Percentiles rank a stretch among this genome's conserved stretches.
These are phyloP conservation scores for Cantharis rustica DNA, from an alignment of 2,888 invertebrate species.

Conservation along the genomic window DNA sequence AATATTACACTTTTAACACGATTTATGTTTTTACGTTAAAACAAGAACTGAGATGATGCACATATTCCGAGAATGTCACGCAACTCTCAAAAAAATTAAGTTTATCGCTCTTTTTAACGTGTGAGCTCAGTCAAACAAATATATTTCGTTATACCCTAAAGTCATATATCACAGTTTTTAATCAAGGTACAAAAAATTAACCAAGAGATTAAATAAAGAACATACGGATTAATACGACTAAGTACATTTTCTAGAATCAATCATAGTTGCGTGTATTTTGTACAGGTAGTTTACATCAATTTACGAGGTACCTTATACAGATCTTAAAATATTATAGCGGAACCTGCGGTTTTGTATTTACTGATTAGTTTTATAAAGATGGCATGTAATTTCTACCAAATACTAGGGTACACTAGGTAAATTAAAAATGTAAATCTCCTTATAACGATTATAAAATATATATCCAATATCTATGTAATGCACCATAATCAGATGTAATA, in stretches of 20 bases:
- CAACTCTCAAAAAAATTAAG: neutral
- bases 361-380: neutral
- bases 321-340: neutral
- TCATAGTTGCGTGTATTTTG: neutral
- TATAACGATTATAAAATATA: too few relatives aligned
- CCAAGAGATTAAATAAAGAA: neutral
- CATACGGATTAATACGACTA: too few relatives aligned
- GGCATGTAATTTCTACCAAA: neutral
- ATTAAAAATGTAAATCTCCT: too few relatives aligned
- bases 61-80: neutral
- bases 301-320: neutral
- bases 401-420: too few relatives aligned
- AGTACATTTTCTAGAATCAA: neutral
- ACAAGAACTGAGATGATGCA: neutral
- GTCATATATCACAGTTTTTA: neutral
- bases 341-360: neutral
- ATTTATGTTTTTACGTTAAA: neutral
- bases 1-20: neutral
- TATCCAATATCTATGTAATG: too few relatives aligned
- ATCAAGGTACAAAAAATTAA: neutral
- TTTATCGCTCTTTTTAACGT: neutral
- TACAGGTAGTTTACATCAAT: neutral
- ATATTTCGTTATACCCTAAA: neutral
- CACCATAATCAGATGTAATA: too few relatives aligned
- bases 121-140: neutral